Percentiles rank a stretch among this genome's conserved stretches.
Evolutionary conservation across 2,113 vertebrate genomes (phyloP).

Genomic region (Elephas maximus): DNA sequence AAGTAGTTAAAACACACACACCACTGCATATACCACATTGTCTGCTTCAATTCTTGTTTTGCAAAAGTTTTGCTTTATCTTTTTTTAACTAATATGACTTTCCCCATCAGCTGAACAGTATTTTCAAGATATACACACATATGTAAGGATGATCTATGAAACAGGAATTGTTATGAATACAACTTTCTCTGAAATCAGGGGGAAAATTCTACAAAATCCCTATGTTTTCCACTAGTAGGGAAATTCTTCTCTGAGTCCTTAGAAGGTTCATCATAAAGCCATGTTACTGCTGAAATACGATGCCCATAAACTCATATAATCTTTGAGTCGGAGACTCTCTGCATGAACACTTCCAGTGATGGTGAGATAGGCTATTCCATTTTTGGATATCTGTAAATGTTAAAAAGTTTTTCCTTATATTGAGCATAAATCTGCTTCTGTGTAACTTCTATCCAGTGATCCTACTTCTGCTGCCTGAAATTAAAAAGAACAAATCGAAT

Average conservation of each 20-base stretch:
- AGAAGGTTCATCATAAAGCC: slow-evolving; percentile 66
- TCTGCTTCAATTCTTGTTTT: not conserved
- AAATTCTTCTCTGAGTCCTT: slow-evolving; percentile 63
- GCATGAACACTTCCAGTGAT: not conserved
- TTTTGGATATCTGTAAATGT: slow-evolving; percentile 64
- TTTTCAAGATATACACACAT: not conserved
- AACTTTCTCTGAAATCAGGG: slow-evolving; percentile 36
- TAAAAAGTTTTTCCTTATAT: slow-evolving; percentile 60
- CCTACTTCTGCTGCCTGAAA: slow-evolving; percentile 50
- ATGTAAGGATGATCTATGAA: not conserved
- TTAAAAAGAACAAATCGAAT: slow-evolving; percentile 47
- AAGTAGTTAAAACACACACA: not conserved
- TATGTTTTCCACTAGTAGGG: slow-evolving; percentile 50
- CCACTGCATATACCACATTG: not conserved
- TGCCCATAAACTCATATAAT: slow-evolving; percentile 56
- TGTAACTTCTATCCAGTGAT: slow-evolving; percentile 52
- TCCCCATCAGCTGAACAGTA: not conserved
- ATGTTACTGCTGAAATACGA: slow-evolving; percentile 67
- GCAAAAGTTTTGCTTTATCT: not conserved
- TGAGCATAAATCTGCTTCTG: slow-evolving; percentile 71
- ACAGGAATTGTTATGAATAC: not conserved
- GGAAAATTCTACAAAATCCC: slow-evolving; percentile 1
- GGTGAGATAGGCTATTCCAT: slow-evolving; percentile 50
- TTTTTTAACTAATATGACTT: slow-evolving; percentile 11
- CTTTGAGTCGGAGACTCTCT: slow-evolving; percentile 34